Evolutionary conservation across 2,113 vertebrate species (phyloP).

Genomic region (Vicugna pacos): DNA sequence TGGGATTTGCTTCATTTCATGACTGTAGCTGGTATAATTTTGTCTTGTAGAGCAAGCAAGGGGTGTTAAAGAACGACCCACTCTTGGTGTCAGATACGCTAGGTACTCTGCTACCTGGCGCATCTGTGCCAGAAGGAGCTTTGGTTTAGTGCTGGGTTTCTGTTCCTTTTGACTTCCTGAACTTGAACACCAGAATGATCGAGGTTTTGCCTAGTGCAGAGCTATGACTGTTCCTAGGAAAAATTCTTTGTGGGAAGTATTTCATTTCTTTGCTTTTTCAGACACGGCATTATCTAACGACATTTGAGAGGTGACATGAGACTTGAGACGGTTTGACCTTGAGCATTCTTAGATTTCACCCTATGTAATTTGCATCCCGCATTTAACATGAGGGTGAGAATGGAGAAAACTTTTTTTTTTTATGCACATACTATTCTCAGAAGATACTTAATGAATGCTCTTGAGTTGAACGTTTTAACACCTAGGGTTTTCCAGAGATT

Average conservation of each 20-base stretch:
- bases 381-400: neutral
- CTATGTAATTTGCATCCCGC: neutral
- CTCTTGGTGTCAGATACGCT: neutral
- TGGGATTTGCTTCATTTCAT: neutral
- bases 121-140: neutral
- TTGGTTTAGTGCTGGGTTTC: neutral
- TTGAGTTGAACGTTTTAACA: neutral
- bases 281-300: neutral
- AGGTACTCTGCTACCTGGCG: neutral
- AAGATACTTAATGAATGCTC: neutral
- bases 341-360: slow-evolving; percentile 33
- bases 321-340: slow-evolving; percentile 29
- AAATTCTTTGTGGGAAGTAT: neutral
- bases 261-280: slow-evolving; percentile 36
- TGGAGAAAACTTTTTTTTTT: neutral
- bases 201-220: neutral
- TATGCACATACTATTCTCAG: neutral
- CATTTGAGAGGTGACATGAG: neutral
- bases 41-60: neutral
- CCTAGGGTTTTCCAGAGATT: neutral
- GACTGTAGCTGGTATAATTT: neutral
- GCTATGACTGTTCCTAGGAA: neutral
- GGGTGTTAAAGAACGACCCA: neutral
- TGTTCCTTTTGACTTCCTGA: neutral
- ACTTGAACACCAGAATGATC: neutral